Base-by-base conservation (phyloP, 2,888 invertebrate species). In the Diaphora mendica region DNA sequence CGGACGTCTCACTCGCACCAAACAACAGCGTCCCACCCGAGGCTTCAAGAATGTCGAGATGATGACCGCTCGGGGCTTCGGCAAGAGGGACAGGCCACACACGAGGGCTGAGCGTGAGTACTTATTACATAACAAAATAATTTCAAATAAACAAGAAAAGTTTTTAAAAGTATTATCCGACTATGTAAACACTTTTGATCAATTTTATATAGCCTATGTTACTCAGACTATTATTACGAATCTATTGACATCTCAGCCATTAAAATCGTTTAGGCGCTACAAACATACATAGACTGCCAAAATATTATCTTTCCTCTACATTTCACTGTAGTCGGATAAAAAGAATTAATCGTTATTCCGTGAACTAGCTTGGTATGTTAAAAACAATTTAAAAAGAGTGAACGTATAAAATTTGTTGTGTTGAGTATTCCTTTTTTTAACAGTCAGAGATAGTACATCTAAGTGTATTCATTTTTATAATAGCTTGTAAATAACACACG, bases 31-130 rank as follows among this genome's bases (percentile, higher is more conserved):
- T 9, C 96, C 96, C 0, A 97, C 96, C 44, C 94, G 97, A 71
- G 97, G 97, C 44, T 97, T 97, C 91, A 96, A 97, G 89, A 96
- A 97, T 88, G 96, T 96, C 74, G 96, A 96, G 85, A 96, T 97
- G 91, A 96, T 97, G 89, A 96, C 97, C 0, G 97, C 97, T 0
- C 91, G 97, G 80, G 97, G 97, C 70, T 97, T 97, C 86, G 97
- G 97, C 70, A 97, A 97, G 91, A 93, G 97, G 39, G 96, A 96
- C 77, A 87, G 93, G 39, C 92, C 93, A 65, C 89, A 92, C 76
- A 88, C 91, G 30, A 89, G 93, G 83, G 87, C 93, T 77, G 95
- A 95, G 84, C 92, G 96, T 95, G 76, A 92, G 95, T 92, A n/a
- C 2, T 8, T n/a, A 39, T 62, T 62, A 30, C 7, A 62, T 30